Evolutionary conservation across 2,797 vertebrate genomes (phyloP).

Genomic region (Pseudochromis fuscus): DNA sequence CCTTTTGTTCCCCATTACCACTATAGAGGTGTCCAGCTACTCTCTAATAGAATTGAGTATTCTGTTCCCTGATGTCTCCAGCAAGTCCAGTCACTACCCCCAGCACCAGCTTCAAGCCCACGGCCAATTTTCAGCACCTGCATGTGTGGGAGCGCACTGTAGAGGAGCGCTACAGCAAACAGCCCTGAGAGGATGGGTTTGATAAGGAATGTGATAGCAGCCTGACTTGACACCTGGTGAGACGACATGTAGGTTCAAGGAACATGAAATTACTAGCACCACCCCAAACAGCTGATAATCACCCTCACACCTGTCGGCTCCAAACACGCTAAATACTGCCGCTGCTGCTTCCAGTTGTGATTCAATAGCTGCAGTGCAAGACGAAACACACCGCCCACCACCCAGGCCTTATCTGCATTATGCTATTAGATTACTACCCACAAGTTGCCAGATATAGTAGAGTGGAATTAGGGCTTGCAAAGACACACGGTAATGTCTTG

Average conservation of each 20-base stretch:
- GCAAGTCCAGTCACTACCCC: conserved; percentile 40
- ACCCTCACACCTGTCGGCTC: conserved; percentile 8
- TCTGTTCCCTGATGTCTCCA: conserved; percentile 49
- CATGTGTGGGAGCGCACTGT: conserved; percentile 22
- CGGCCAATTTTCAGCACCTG: conserved; percentile 24
- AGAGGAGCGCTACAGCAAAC: conserved; percentile 26
- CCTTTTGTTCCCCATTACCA: not conserved
- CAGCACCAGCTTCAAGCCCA: conserved; percentile 33
- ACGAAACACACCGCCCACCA: conserved; percentile 4
- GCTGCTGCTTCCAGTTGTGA: not conserved
- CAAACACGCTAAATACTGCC: not conserved
- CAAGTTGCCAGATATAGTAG: not conserved
- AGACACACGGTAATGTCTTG: not conserved
- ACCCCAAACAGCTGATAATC: conserved; percentile 16
- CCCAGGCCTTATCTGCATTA: not conserved
- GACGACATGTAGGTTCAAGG: conserved; percentile 19
- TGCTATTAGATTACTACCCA: not conserved
- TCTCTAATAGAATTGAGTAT: conserved; percentile 1
- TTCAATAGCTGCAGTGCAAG: conserved; percentile 10
- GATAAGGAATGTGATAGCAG: conserved; percentile 57
- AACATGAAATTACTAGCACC: conserved; percentile 23
- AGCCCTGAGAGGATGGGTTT: conserved; percentile 31
- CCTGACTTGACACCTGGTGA: conserved; percentile 31
- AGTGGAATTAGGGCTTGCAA: not conserved
- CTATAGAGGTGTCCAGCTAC: conserved; percentile 15